A percentile compares a stretch with the other conserved stretches of the same genome.
phyloP scores from a whole-genome alignment of 2,797 vertebrate species.

The Chelonia mydas region DNA sequence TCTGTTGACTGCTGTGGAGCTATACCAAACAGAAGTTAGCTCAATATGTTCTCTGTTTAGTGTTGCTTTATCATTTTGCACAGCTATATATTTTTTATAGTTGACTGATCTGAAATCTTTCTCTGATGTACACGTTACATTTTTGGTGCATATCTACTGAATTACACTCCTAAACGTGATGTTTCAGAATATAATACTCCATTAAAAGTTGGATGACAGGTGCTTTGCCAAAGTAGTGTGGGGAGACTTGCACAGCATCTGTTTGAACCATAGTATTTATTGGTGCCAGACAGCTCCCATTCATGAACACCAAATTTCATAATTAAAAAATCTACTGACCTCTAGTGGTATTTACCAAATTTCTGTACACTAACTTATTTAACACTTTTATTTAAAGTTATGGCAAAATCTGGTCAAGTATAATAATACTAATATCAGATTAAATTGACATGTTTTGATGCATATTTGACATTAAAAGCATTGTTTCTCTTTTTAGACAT shows the following conservation, averaged over 20 bases:
- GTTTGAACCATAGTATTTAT: neutral
- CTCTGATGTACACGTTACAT: fast-evolving
- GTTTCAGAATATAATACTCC: neutral
- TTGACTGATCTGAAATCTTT: neutral
- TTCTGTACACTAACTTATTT: neutral
- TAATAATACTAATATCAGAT: fast-evolving
- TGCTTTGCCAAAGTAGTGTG: fast-evolving
- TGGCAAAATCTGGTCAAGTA: fast-evolving
- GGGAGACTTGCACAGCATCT: neutral
- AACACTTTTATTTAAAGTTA: neutral
- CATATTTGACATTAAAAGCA: neutral
- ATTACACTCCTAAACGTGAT: fast-evolving
- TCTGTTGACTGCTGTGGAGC: neutral
- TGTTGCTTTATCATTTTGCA: fast-evolving
- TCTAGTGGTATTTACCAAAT: conserved; percentile 21
- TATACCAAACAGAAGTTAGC: neutral
- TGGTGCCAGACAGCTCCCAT: fast-evolving
- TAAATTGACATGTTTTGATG: neutral
- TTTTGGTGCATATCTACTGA: neutral
- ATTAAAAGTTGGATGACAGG: fast-evolving
- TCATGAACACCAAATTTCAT: fast-evolving
- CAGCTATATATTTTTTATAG: neutral
- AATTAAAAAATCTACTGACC: conserved; percentile 57
- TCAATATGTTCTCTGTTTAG: neutral
- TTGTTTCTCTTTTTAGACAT: conserved; percentile 83